Evolutionary conservation across 2,888 invertebrate genomes (phyloP), one percentile per base, ranked within the genome.

Genomic region (Fissipunctia ypsillon): DNA sequence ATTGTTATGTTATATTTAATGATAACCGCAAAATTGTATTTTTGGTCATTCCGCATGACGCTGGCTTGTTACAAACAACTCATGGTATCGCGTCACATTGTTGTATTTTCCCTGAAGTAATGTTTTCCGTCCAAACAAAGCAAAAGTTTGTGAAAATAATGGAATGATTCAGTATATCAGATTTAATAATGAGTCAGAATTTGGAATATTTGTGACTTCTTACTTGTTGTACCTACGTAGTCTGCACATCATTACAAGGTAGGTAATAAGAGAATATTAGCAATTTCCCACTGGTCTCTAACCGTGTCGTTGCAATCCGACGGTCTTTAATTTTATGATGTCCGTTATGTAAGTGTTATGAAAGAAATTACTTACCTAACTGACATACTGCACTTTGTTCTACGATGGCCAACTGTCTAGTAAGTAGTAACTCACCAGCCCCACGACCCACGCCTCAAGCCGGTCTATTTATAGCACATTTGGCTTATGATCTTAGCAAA

Each of bases 391-490:
- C 70, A 80, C 69, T 83, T 78, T 56, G 64, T 77, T 77, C 59
- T 64, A 76, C 66, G 63, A 70, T 84, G 78, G 63, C 78, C 61
- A 38, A 38, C 71, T 73, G 78, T 78, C 75, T 76, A 66, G 66
- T 69, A 52, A 63, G 64, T 77, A 70, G 65, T 74, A 78, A 71
- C 73, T 78, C 78, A 63, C 59, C 60, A 84, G 73, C 77, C 77
- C 57, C 69, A 73, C 83, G 75, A 80, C 87, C 82, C 87, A 86
- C 86, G 80, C 78, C 84, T 84, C 78, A 72, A 68, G 63, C 71
- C 50, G 72, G 67, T 84, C 91, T 94, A 93, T 93, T 93, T 93
- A 91, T 93, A 93, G 79, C 88, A 86, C 89, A 89, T 90, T 91
- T 85, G 88, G 74, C 72, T 78, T 65, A 65, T 69, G 70, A 65